phyloP scores from a whole-genome alignment of 2,888 invertebrate genomes.

The Drosophila kuntzei region DNA sequence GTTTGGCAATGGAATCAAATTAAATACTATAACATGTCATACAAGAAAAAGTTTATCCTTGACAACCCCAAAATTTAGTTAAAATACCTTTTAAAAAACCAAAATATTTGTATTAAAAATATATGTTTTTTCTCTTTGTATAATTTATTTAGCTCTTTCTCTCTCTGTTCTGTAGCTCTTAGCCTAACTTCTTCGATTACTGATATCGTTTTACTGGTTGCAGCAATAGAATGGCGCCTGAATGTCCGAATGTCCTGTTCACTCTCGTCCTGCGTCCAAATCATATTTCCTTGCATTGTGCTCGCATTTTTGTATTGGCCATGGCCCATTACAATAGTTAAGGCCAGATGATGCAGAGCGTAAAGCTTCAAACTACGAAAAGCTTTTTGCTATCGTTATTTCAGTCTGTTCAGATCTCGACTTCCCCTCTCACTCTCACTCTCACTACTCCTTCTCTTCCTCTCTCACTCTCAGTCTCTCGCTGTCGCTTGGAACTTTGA shows the following conservation, averaged over 20 bases:
- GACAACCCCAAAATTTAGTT: no score
- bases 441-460: neutral
- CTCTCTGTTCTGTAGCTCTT: neutral
- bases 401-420: conserved; percentile 4
- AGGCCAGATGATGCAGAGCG: conserved; percentile 51
- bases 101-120: no score
- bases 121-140: no score
- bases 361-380: conserved; percentile 60
- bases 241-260: conserved; percentile 12
- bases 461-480: conserved; percentile 9
- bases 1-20: no score
- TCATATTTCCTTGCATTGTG: conserved; percentile 42
- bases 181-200: neutral
- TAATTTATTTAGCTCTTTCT: no score
- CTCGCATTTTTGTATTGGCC: conserved; percentile 15
- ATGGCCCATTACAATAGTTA: conserved; percentile 34
- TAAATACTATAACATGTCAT: no score
- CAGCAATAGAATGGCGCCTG: neutral
- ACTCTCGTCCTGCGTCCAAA: conserved; percentile 26
- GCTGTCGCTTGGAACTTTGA: conserved; percentile 54
- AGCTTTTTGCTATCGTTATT: conserved; percentile 44
- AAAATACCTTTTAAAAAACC: no score
- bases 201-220: neutral
- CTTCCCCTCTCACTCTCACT: neutral
- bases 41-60: no score